Base-by-base conservation (phyloP, 2,888 invertebrate genomes). In the Tanypteryx hageni region DNA sequence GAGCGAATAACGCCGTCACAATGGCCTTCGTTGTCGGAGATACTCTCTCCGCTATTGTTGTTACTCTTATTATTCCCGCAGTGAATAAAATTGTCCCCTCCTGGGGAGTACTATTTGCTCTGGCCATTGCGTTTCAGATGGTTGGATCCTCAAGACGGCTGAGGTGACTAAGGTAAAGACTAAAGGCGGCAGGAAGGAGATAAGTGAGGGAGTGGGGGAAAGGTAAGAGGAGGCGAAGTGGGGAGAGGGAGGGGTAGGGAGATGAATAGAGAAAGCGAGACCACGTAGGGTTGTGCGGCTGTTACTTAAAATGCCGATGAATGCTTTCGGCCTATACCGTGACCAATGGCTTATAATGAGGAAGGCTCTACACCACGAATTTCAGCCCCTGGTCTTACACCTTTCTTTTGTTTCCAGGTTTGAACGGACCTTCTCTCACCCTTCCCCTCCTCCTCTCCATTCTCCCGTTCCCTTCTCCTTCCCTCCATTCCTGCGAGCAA, bases 301-400 rank as follows among this genome's bases (percentile, higher is more conserved):
- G 89, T 61, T 44, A 64, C 89, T 89, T 89, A 89, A 89, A 89
- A 89, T 61, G 89, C 89, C 89, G 89, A 89, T 68, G 89, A 64
- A 89, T 89, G 64, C 89, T 56, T 89, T 89, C 89, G n/a, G 64
- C 61, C 61, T 64, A 22, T 61, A 16, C 64, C 89, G 89, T 89
- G 89, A 64, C 89, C 89, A 89, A 89, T 89, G 64, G 89, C 89
- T 89, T 61, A 89, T 89, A 89, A 89, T 89, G 89, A 89, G 64
- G 89, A 68, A 44, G 64, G 89, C 22, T 44, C 44, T 44, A 68
- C 89, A 31, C 44, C 89, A 56, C 89, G 64, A 89, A 86, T 64
- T 61, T 89, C 89, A n/a, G 61, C 64, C 89, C 64, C 89, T n/a
- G 64, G 89, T 89, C 64, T 89, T 89, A 89, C 89, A 89, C 68